phyloP scores from a whole-genome alignment of 2,888 invertebrate species.

The Nephrotoma appendiculata region DNA sequence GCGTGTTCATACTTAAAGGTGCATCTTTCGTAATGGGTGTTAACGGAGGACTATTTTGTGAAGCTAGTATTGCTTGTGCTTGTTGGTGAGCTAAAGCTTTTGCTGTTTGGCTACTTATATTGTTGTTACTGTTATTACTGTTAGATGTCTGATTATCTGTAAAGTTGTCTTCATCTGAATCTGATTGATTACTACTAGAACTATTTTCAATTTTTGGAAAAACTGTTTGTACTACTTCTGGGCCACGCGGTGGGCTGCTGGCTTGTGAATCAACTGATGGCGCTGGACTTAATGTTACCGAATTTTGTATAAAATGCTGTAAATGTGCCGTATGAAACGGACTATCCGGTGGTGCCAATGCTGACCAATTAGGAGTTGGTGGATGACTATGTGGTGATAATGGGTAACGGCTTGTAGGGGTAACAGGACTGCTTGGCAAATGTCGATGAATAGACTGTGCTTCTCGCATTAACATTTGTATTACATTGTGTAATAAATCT shows the following conservation, averaged over 20 bases:
- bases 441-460: slow-evolving; percentile 64
- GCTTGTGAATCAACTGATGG: slow-evolving; percentile 79
- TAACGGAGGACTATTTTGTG: slow-evolving; percentile 35
- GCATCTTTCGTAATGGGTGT: slow-evolving; percentile 47
- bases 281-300: slow-evolving; percentile 80
- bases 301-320: slow-evolving; percentile 64
- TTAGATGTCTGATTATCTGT: slow-evolving; percentile 16
- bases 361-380: slow-evolving; percentile 62
- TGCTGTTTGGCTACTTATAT: slow-evolving; percentile 12
- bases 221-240: slow-evolving; percentile 23
- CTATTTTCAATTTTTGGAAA: slow-evolving; percentile 23
- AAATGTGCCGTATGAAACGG: slow-evolving; percentile 41
- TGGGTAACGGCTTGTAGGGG: slow-evolving; percentile 69
- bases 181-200: slow-evolving; percentile 61
- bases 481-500: slow-evolving; percentile 84
- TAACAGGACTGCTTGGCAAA: slow-evolving; percentile 66
- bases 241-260: slow-evolving; percentile 73
- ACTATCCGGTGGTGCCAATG: slow-evolving; percentile 34
- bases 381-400: slow-evolving; percentile 70
- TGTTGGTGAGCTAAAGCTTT: slow-evolving; percentile 38
- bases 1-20: slow-evolving; percentile 16
- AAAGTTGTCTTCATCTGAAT: slow-evolving; percentile 64
- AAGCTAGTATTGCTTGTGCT: slow-evolving; percentile 36
- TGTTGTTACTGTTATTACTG: slow-evolving; percentile 3
- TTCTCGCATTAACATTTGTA: slow-evolving; percentile 74